A percentile compares a stretch with the other conserved stretches of the same genome.
These are phyloP conservation scores for Leptogaster cylindrica DNA, from an alignment of 2,888 invertebrate genomes.

Conservation along the genomic window DNA sequence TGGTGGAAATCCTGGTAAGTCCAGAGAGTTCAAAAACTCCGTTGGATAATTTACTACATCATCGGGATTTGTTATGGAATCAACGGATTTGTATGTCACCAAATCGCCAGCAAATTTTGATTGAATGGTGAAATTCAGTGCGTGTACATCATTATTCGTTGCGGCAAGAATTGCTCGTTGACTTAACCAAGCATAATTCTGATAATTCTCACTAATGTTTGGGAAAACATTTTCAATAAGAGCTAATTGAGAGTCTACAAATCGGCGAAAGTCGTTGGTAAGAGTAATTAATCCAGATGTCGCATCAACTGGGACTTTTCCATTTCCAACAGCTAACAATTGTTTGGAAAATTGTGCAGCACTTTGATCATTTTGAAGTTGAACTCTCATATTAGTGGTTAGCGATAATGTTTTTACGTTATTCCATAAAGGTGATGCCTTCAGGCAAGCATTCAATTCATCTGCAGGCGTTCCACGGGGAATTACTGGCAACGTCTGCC, in stretches of 20 bases:
- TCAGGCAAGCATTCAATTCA: slow-evolving; percentile 48
- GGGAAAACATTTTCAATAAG: slow-evolving; percentile 48
- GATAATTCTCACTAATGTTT: slow-evolving; percentile 8
- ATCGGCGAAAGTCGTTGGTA: slow-evolving; percentile 47
- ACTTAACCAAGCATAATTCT: slow-evolving; percentile 20
- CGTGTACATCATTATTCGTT: slow-evolving; percentile 40
- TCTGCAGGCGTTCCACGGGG: slow-evolving; percentile 40
- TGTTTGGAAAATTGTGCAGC: slow-evolving; percentile 44
- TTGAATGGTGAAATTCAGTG: slow-evolving; percentile 39
- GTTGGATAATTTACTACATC: too few species aligned
- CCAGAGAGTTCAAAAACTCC: too few species aligned
- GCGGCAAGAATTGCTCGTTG: slow-evolving; percentile 41
- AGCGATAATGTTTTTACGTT: slow-evolving; percentile 33
- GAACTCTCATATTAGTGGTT: slow-evolving; percentile 43
- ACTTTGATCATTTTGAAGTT: slow-evolving; percentile 43
- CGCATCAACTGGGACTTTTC: slow-evolving; percentile 44
- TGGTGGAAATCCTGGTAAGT: not conserved
- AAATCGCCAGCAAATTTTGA: slow-evolving; percentile 25
- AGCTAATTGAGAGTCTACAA: slow-evolving; percentile 47
- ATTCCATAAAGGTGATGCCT: slow-evolving; percentile 13
- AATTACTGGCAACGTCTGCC: not conserved
- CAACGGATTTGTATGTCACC: slow-evolving; percentile 37
- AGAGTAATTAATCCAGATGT: slow-evolving; percentile 47
- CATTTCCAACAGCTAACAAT: slow-evolving; percentile 46
- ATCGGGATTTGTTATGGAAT: slow-evolving; percentile 23